Evolutionary conservation across 1,140 invertebrate genomes (phyloP).

Genomic region (Leptopilina boulardi): DNA sequence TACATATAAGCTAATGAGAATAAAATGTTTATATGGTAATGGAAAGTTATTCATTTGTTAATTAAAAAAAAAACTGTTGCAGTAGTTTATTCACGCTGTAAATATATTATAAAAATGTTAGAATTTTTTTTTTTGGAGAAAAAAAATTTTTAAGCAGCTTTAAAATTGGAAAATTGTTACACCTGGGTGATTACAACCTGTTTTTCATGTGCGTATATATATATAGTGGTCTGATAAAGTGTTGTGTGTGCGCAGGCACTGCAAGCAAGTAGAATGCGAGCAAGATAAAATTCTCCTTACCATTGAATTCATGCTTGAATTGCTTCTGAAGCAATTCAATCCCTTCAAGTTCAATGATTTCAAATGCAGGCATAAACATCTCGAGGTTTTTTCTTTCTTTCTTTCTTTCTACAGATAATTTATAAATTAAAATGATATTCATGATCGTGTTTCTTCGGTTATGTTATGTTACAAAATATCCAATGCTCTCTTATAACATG

Average conservation of each 20-base stretch:
- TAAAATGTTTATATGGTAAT: not conserved
- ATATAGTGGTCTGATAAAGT: constrained; percentile 13
- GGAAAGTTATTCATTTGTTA: not conserved
- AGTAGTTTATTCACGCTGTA: not conserved
- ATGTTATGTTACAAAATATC: not conserved
- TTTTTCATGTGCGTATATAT: constrained; percentile 17
- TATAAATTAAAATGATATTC: constrained; percentile 12
- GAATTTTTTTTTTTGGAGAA: too few relatives aligned
- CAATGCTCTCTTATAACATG: not conserved
- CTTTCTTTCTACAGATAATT: not conserved
- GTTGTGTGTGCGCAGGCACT: not conserved
- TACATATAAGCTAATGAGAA: not conserved
- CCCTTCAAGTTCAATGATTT: constrained; percentile 24
- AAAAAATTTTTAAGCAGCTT: not conserved
- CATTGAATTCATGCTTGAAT: constrained; percentile 33
- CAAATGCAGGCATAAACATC: constrained; percentile 7
- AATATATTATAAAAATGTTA: too few relatives aligned
- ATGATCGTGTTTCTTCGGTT: not conserved
- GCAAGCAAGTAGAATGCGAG: constrained; percentile 11
- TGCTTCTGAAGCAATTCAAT: constrained; percentile 28
- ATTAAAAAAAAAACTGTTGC: not conserved
- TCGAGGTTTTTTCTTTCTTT: not conserved
- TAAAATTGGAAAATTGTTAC: constrained; percentile 8
- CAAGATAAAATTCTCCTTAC: constrained; percentile 28
- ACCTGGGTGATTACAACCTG: constrained; percentile 21